Evolutionary conservation across 2,797 vertebrate species (phyloP), one percentile per base, ranked within the genome.

Genomic region (Anguilla marmorata): DNA sequence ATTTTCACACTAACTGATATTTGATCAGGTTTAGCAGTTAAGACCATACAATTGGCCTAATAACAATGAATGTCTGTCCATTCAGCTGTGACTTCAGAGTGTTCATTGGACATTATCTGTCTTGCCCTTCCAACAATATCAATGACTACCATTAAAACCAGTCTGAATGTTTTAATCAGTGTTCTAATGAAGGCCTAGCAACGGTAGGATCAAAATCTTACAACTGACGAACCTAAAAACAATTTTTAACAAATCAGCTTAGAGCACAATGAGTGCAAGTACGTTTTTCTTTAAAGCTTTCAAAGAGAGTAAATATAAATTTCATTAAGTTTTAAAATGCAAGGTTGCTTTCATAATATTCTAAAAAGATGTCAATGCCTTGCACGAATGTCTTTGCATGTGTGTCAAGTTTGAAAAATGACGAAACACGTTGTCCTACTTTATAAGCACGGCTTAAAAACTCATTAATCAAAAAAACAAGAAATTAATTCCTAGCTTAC

Each of bases 291-390:
- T 30, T 8, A 27, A 27, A 6, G 9, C n/a, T 79, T 41, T 79
- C 16, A 79, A 30, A 1, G 5, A 79, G 30, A 19, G 11, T 37
- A 79, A 79, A 79, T 14, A 12, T 16, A 0, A 45, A 80, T 41
- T 80, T 80, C 19, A 45, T 80, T 21, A 80, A 21, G 76, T 80
- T 80, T 80, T 33, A 80, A 80, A 80, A 24, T 37, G 33, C 76
- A 80, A 80, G 41, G 19, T 48, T 69, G 24, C 63, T 69, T 69
- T 24, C 19, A 27, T 69, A 69, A 69, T 27, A 69, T 27, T 9
- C n/a, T 45, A 52, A 52, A 48, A 80, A 45, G 14, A 7, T 6
- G 8, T 1, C 4, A 45, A 80, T 45, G 37, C 41, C 76, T 80
- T 45, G 5, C 19, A 37, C 21, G 5, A 45, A 80, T 80, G 41